phyloP scores from a whole-genome alignment of 2,113 vertebrate genomes.

The Dipodomys stephensi region DNA sequence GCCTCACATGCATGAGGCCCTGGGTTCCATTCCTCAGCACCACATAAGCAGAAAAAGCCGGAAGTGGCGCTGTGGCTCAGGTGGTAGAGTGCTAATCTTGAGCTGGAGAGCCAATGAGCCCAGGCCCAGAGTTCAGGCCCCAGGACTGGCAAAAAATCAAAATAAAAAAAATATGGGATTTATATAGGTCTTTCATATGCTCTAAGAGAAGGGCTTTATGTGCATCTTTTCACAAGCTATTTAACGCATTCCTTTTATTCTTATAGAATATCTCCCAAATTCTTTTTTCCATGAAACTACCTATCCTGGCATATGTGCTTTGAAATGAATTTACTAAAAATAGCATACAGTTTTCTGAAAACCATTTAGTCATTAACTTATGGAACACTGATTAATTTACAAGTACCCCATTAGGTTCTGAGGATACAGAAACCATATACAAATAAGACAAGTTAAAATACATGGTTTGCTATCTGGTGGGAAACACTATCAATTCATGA shows the following conservation, averaged over 20 bases:
- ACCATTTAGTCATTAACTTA: background rate
- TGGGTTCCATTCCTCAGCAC: no score
- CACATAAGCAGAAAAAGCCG: no score
- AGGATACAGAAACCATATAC: background rate
- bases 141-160: no score
- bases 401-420: background rate
- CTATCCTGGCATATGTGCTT: background rate
- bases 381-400: background rate
- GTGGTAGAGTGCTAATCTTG: no score
- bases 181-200: background rate
- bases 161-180: background rate
- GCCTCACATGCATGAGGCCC: no score
- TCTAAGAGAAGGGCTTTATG: background rate
- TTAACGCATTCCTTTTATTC: background rate
- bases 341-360: constrained; percentile 15
- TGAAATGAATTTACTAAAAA: background rate
- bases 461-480: background rate
- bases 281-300: background rate
- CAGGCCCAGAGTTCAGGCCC: no score
- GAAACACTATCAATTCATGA: no score
- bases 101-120: no score
- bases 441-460: background rate
- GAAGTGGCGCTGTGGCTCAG: no score
- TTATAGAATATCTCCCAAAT: background rate
- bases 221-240: background rate